Base-by-base conservation (phyloP, 35 echinoderm and acorn worm species). In the Heliocidaris tuberculata region DNA sequence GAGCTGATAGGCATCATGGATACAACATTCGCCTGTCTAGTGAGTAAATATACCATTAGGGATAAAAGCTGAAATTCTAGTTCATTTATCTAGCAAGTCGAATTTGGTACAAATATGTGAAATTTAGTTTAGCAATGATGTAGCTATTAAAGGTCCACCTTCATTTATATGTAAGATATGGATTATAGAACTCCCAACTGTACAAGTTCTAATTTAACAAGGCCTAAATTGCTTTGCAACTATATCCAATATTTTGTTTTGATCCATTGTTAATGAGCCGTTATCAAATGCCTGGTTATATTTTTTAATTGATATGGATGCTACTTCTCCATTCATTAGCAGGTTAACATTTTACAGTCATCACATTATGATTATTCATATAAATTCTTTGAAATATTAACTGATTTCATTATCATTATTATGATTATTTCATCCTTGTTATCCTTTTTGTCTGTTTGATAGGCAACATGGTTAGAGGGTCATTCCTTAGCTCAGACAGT, bases 391-490 rank as follows among this genome's bases (percentile, higher is more conserved):
- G 10, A 15, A 56, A 56, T 12, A 56, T 56, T 42, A 1, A 42
- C 35, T 56, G 52, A 56, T 11, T n/a, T 21, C 19, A 71, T 4
- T 71, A 71, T n/a, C 61, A 71, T 2, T 27, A 71, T 71, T 21
- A 24, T n/a, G 35, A 42, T n/a, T 42, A 42, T 42, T 42, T n/a
- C n/a, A 42, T 42, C 35, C 35, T 71, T 13, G 11, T 56, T 56
- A 5, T 48, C 31, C 31, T 89, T 29, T 32, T 30, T 47, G n/a
- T 78, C n/a, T 90, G 50, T 35, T 86, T 61, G 86, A 5, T 86
- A 99, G 98, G 96, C 95, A 13, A 99, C 98, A n/a, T 99, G 98
- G 98, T 94, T 99, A 47, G 98, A 99, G 48, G 98, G 98, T 31
- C 98, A 99, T 87, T 99, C 98, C 0, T 85, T 99, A 24, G 98